Conservation (phyloP, 1,140 invertebrate species). For the Drosophila suzukii region DNA sequence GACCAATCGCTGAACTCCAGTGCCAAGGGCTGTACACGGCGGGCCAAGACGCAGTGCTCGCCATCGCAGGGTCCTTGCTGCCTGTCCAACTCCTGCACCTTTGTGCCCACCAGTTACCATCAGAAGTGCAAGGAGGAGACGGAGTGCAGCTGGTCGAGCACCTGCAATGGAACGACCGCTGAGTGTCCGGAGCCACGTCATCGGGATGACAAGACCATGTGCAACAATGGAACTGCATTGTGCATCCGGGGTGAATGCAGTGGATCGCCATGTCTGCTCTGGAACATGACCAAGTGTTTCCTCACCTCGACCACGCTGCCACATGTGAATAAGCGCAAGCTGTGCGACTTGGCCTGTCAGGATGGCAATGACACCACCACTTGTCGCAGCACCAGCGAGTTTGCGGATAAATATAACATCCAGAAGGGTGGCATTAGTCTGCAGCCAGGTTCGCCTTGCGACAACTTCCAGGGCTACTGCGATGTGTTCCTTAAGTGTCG, state of each 20-base stretch:
- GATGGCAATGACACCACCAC: slow-evolving; percentile 90
- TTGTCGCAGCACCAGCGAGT: slow-evolving; percentile 95
- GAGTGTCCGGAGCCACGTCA: slow-evolving; percentile 93
- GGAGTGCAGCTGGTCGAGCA: slow-evolving; percentile 94
- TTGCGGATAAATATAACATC: slow-evolving; percentile 90
- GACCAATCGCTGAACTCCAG: slow-evolving; percentile 89
- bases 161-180: slow-evolving; percentile 93
- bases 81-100: slow-evolving; percentile 91
- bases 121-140: slow-evolving; percentile 93
- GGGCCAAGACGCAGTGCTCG: slow-evolving; percentile 93
- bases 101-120: slow-evolving; percentile 88
- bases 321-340: slow-evolving; percentile 91
- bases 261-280: slow-evolving; percentile 97
- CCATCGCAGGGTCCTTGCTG: slow-evolving; percentile 99
- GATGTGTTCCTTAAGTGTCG: slow-evolving; percentile 99
- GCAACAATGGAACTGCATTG: slow-evolving; percentile 93
- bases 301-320: slow-evolving; percentile 93
- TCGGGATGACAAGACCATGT: slow-evolving; percentile 92
- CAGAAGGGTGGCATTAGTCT: slow-evolving; percentile 94
- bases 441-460: slow-evolving; percentile 97
- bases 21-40: slow-evolving; percentile 92
- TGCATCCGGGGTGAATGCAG: slow-evolving; percentile 97
- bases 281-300: slow-evolving; percentile 98
- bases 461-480: slow-evolving; percentile 99
- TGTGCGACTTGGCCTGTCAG: slow-evolving; percentile 98